These are phyloP conservation scores for Oncorhynchus masou DNA, from an alignment of 2,113 vertebrate species.

Conservation along the genomic window DNA sequence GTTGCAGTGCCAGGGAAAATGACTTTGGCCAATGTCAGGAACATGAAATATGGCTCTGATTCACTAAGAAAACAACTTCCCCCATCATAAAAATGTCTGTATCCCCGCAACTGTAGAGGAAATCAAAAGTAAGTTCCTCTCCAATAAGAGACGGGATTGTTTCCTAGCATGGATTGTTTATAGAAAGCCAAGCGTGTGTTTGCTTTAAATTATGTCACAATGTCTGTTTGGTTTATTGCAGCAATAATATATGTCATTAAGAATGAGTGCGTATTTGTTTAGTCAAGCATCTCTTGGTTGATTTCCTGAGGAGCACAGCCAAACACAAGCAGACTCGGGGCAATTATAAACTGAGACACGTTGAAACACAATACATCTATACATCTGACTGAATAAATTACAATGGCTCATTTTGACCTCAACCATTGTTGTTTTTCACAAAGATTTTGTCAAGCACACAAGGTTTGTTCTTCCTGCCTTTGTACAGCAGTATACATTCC, in stretches of 20 bases:
- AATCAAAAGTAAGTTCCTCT: slow-evolving; percentile 55
- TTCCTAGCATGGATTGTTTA: slow-evolving; percentile 61
- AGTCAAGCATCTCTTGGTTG: slow-evolving; percentile 30
- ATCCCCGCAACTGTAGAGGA: slow-evolving; percentile 54
- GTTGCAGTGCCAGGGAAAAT: slow-evolving; percentile 28
- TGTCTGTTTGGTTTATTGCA: slow-evolving; percentile 47
- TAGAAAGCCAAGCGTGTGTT: slow-evolving; percentile 60
- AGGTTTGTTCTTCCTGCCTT: too few relatives aligned
- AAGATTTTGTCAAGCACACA: too few relatives aligned
- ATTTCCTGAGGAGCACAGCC: slow-evolving; percentile 42
- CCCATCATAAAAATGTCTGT: slow-evolving; percentile 52
- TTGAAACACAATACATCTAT: slow-evolving; percentile 27
- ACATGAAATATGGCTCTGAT: slow-evolving; percentile 56
- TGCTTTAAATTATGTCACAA: slow-evolving; percentile 67
- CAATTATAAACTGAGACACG: slow-evolving; percentile 27
- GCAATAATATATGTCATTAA: slow-evolving; percentile 57
- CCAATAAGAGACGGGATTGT: slow-evolving; percentile 61
- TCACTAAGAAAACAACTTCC: slow-evolving; percentile 51
- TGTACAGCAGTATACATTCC: too few relatives aligned
- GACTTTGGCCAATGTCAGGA: slow-evolving; percentile 45
- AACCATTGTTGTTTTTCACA: not conserved
- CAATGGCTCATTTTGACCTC: not conserved
- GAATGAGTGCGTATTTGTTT: slow-evolving; percentile 57
- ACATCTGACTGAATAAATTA: not conserved
- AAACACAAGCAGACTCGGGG: slow-evolving; percentile 14